These are phyloP conservation scores for Sabatieria punctata DNA, from an alignment of 2,888 invertebrate species.

Conservation along the genomic window DNA sequence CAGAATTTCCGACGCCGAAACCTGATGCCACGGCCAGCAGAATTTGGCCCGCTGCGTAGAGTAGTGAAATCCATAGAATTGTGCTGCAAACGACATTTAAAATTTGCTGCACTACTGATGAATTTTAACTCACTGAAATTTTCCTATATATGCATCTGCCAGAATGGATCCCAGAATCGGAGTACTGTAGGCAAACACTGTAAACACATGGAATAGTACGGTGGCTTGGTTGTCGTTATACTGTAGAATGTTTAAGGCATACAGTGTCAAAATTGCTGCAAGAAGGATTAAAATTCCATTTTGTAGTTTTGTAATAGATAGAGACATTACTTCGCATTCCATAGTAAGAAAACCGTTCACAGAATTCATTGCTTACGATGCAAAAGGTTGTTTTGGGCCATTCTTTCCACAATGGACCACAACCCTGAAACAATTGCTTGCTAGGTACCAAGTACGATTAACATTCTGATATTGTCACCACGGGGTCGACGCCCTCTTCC, in stretches of 20 bases:
- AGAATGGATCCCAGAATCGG: constrained; percentile 77
- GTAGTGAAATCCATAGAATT: constrained; percentile 46
- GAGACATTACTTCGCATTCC: constrained; percentile 72
- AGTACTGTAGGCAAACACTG: constrained; percentile 71
- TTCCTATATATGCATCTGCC: constrained; percentile 77
- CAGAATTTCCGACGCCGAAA: constrained; percentile 18
- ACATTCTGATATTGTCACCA: no score
- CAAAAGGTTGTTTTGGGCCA: constrained; percentile 77
- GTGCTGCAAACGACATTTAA: no score
- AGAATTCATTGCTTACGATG: constrained; percentile 90
- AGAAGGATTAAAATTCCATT: no score
- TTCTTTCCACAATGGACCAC: background rate
- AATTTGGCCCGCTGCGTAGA: constrained; percentile 65
- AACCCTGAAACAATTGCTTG: no score
- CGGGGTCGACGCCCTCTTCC: no score
- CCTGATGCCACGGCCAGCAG: constrained; percentile 48
- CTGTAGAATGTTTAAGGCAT: constrained; percentile 57
- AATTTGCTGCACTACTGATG: no score
- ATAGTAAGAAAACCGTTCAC: constrained; percentile 90
- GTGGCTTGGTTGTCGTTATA: constrained; percentile 58
- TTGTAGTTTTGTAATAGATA: no score
- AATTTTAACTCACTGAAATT: constrained; percentile 60
- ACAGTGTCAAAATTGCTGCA: constrained; percentile 76
- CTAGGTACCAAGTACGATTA: no score
- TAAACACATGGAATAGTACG: constrained; percentile 69